Conservation (phyloP, 2,888 invertebrate genomes). For the Xylota segnis region DNA sequence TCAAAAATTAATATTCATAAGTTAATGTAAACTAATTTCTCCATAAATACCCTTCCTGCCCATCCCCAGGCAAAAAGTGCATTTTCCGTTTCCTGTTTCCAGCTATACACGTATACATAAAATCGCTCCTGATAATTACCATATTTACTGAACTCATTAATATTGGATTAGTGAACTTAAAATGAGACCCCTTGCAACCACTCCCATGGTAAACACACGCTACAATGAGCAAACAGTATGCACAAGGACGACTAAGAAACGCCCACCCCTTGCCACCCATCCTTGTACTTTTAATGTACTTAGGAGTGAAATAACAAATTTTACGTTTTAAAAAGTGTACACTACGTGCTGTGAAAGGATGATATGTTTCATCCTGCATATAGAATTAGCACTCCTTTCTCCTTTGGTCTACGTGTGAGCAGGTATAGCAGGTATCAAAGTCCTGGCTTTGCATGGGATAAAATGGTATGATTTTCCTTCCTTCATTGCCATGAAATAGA, state of each 20-base stretch:
- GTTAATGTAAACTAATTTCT: conserved; percentile 5
- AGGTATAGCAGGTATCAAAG: not conserved
- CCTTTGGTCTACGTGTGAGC: not conserved
- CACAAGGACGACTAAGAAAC: conserved; percentile 27
- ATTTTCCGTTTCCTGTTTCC: not conserved
- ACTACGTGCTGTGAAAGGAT: not conserved
- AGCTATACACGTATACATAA: not conserved
- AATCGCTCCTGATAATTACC: conserved; percentile 36
- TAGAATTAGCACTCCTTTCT: not conserved
- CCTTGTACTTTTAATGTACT: not conserved
- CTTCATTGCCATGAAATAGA: not conserved
- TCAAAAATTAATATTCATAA: not conserved
- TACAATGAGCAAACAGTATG: conserved; percentile 24
- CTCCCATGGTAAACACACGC: conserved; percentile 1
- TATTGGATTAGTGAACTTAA: conserved; percentile 59
- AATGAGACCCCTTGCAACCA: conserved; percentile 13
- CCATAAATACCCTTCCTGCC: not conserved
- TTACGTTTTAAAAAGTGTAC: conserved; percentile 11
- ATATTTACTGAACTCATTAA: conserved; percentile 64
- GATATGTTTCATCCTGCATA: not conserved
- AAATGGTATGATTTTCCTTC: not conserved
- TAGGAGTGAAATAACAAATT: not conserved
- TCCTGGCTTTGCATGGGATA: not conserved
- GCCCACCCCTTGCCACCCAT: not conserved
- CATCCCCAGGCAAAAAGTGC: not conserved